Evolutionary conservation across 2,113 vertebrate genomes (phyloP).

Genomic region (Apeltes quadracus): DNA sequence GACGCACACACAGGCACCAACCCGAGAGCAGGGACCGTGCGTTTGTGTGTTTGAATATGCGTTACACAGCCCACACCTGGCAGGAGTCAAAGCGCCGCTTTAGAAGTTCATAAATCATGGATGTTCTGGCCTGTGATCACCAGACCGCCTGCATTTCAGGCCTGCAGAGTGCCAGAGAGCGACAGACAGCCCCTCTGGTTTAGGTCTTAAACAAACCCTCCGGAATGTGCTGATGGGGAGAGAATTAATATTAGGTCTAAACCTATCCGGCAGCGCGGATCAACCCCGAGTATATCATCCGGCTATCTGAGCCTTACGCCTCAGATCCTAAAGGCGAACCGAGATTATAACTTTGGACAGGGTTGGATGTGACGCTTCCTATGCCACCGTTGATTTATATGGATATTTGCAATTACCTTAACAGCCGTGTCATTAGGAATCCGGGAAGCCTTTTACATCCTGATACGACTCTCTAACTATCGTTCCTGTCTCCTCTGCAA

Average conservation of each 20-base stretch:
- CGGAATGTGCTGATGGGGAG: constrained; percentile 80
- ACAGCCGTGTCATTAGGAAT: constrained; percentile 21
- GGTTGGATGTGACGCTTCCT: constrained; percentile 42
- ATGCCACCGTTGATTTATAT: constrained; percentile 17
- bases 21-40: constrained; percentile 71
- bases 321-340: constrained; percentile 63
- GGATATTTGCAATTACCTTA: constrained; percentile 33
- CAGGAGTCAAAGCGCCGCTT: constrained; percentile 81
- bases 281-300: constrained; percentile 70
- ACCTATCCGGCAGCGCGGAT: constrained; percentile 74
- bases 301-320: constrained; percentile 50
- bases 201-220: constrained; percentile 80
- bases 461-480: constrained; percentile 12
- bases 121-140: constrained; percentile 79
- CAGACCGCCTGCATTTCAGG: constrained; percentile 75
- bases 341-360: constrained; percentile 28
- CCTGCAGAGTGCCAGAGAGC: constrained; percentile 72
- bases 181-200: constrained; percentile 78
- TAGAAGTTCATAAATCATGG: constrained; percentile 83
- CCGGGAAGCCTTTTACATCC: constrained; percentile 15
- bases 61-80: constrained; percentile 77
- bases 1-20: constrained; percentile 56
- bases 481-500: not conserved
- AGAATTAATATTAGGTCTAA: constrained; percentile 81
- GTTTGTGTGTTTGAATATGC: constrained; percentile 81